These are phyloP conservation scores for Andrena marginata DNA, from an alignment of 2,888 invertebrate species.

Conservation along the genomic window DNA sequence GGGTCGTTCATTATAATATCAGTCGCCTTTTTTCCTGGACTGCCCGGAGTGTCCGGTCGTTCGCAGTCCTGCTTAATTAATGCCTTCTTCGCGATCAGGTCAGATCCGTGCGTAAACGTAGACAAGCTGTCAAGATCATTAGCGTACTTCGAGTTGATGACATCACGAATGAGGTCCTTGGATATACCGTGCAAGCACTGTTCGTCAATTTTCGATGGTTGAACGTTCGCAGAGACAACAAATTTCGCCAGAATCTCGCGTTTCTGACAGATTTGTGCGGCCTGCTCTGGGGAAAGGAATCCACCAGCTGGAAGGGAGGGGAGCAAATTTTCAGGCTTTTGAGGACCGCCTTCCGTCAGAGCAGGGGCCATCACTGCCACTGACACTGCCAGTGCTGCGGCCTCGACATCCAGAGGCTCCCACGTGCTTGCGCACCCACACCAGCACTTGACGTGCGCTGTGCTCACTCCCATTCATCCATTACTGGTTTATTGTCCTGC, in stretches of 20 bases:
- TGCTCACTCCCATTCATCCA: conserved; percentile 85
- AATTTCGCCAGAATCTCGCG: conserved; percentile 84
- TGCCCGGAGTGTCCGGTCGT: conserved; percentile 84
- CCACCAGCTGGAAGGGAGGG: conserved; percentile 82
- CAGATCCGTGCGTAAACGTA: conserved; percentile 76
- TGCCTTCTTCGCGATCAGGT: conserved; percentile 75
- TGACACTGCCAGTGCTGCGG: conserved; percentile 83
- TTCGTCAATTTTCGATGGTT: conserved; percentile 83
- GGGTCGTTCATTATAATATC: conserved; percentile 83
- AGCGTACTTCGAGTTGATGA: conserved; percentile 83
- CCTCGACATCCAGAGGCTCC: conserved; percentile 85
- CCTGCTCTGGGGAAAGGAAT: conserved; percentile 83
- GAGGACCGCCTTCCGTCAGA: conserved; percentile 90
- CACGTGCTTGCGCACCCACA: conserved; percentile 79
- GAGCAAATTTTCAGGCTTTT: conserved; percentile 84
- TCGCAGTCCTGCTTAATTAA: conserved; percentile 69
- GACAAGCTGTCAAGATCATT: conserved; percentile 82
- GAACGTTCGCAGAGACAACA: conserved; percentile 84
- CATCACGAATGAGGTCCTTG: conserved; percentile 84
- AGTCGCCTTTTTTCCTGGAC: conserved; percentile 82
- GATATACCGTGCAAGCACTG: conserved; percentile 83
- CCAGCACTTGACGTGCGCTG: conserved; percentile 79
- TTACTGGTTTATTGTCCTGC: conserved; percentile 70
- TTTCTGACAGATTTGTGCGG: conserved; percentile 82
- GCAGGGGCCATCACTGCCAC: conserved; percentile 97